Evolutionary conservation across 2,888 invertebrate genomes (phyloP).

Genomic region (Drosophila aldrichi): DNA sequence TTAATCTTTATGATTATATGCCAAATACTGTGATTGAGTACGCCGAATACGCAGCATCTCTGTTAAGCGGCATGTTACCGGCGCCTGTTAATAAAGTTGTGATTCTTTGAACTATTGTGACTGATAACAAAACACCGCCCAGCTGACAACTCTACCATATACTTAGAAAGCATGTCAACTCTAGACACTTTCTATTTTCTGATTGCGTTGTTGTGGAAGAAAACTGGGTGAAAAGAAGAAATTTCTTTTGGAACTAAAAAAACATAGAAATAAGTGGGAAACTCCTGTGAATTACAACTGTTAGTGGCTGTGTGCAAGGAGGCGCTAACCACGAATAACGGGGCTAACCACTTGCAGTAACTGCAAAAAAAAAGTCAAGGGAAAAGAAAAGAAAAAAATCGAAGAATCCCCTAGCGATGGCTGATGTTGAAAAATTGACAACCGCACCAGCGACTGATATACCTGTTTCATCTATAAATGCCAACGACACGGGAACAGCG

Average conservation of each 20-base stretch:
- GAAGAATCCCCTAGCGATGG: slow-evolving; percentile 75
- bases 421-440: slow-evolving; percentile 83
- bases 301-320: slow-evolving; percentile 20
- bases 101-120: slow-evolving; percentile 17
- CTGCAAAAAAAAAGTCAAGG: slow-evolving; percentile 23
- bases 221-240: slow-evolving; percentile 59
- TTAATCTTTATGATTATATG: not conserved
- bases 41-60: not conserved
- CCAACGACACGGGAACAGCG: slow-evolving; percentile 53
- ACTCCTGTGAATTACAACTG: slow-evolving; percentile 26
- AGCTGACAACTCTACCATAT: slow-evolving; percentile 42
- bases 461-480: slow-evolving; percentile 65
- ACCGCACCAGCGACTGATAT: slow-evolving; percentile 70
- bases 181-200: slow-evolving; percentile 83
- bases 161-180: slow-evolving; percentile 38
- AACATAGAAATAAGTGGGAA: slow-evolving; percentile 11
- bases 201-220: slow-evolving; percentile 80
- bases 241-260: slow-evolving; percentile 22
- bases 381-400: slow-evolving; percentile 51
- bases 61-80: slow-evolving; percentile 17
- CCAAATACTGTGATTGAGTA: not conserved
- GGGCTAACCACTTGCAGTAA: slow-evolving; percentile 47
- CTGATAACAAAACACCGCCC: slow-evolving; percentile 10
- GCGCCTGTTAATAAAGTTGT: not conserved
- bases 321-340: slow-evolving; percentile 33